Percentiles rank a stretch among this genome's conserved stretches.
Evolutionary conservation across 2,113 vertebrate species (phyloP).

Genomic region (Percopsis transmontana): DNA sequence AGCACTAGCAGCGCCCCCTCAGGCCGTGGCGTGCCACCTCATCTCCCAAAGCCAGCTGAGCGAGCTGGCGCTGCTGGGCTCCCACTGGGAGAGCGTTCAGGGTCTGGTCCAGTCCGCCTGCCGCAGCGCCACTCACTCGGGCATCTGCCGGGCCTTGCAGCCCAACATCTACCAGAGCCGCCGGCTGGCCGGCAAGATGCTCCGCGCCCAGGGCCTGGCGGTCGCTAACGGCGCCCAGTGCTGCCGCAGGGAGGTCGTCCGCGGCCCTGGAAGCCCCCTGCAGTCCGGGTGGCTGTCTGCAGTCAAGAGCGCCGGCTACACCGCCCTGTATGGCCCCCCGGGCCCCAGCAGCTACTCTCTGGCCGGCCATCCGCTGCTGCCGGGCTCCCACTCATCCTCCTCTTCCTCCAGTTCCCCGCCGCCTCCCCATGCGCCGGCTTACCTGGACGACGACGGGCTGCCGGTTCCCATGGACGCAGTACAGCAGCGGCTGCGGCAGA

Average conservation of each 20-base stretch:
- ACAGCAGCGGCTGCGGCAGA: conserved; percentile 95
- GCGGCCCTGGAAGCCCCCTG: conserved; percentile 54
- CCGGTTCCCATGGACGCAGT: conserved; percentile 94
- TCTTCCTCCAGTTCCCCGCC: conserved; percentile 77
- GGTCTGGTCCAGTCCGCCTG: conserved; percentile 88
- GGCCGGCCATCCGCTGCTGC: conserved; percentile 75
- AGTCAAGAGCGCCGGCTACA: conserved; percentile 47
- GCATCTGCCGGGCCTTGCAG: conserved; percentile 77
- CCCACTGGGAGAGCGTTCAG: conserved; percentile 92
- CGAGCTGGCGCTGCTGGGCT: conserved; percentile 86
- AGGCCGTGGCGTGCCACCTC: conserved; percentile 73
- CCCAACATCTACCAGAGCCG: conserved; percentile 84
- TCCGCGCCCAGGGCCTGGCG: conserved; percentile 76
- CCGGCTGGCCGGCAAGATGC: conserved; percentile 79
- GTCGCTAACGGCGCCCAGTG: conserved; percentile 78
- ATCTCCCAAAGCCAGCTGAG: conserved; percentile 87
- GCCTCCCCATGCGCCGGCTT: conserved; percentile 84
- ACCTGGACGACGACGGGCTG: conserved; percentile 93
- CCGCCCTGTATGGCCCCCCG: conserved; percentile 49
- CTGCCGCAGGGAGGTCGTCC: conserved; percentile 73
- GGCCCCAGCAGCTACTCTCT: conserved; percentile 67
- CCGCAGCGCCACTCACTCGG: conserved; percentile 64
- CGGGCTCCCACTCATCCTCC: conserved; percentile 54
- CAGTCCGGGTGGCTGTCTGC: conserved; percentile 63
- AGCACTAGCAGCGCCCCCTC: conserved; percentile 16